Conservation (phyloP, 2,113 vertebrate genomes). For the Leptobrachium ailaonicum region DNA sequence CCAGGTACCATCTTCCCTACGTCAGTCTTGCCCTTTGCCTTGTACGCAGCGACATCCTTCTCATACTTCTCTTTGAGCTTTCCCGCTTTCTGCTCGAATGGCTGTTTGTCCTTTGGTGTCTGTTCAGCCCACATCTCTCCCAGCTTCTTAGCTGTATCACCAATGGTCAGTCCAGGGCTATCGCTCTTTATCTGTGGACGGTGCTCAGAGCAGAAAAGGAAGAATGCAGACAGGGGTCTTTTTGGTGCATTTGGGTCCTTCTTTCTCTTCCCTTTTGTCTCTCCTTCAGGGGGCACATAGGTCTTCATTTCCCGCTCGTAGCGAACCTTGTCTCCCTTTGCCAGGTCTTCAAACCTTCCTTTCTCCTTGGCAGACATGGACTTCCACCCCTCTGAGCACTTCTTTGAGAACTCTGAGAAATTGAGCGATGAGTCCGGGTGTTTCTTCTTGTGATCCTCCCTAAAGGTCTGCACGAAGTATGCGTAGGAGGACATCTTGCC, state of each 20-base stretch:
- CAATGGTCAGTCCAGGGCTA: slow-evolving; percentile 69
- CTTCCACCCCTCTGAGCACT: no score
- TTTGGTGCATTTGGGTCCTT: slow-evolving; percentile 74
- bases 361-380: slow-evolving; percentile 87
- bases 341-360: slow-evolving; percentile 83
- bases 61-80: no score
- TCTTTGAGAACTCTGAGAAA: no score
- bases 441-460: slow-evolving; percentile 96
- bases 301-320: no score
- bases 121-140: slow-evolving; percentile 91
- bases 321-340: no score
- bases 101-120: no score
- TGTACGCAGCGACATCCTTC: slow-evolving; percentile 81
- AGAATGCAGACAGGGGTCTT: slow-evolving; percentile 94
- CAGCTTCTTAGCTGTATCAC: slow-evolving; percentile 92
- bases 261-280: no score
- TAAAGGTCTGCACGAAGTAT: slow-evolving; percentile 77
- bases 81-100: no score
- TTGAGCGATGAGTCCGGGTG: slow-evolving; percentile 79
- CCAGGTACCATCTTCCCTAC: slow-evolving; percentile 66
- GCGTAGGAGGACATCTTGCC: no score
- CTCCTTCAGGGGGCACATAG: no score
- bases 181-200: no score
- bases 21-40: slow-evolving; percentile 82
- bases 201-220: slow-evolving; percentile 60